Conservation (phyloP, 2,797 vertebrate species). For the Phrynocephalus vlangalii region DNA sequence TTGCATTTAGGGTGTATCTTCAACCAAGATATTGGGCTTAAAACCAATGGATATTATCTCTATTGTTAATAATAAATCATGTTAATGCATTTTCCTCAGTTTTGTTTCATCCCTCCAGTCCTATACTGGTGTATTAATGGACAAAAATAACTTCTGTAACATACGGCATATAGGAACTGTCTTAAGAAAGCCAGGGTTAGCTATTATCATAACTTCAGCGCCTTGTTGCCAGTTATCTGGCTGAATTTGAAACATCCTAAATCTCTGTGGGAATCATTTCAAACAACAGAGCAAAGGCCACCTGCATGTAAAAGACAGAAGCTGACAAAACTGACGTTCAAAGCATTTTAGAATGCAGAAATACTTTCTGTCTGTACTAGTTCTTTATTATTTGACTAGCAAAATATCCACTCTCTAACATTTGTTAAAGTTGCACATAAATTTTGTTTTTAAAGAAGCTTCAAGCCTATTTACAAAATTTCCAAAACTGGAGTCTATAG, state of each 20-base stretch:
- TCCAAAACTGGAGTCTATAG: no score
- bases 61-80: constrained; percentile 6
- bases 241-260: constrained; percentile 27
- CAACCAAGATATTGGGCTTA: no score
- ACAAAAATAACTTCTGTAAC: neutral
- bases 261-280: constrained; percentile 35
- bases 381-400: constrained; percentile 38
- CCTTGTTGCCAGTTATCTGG: constrained; percentile 41
- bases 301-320: constrained; percentile 43
- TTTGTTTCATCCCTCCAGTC: neutral
- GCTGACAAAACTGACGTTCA: constrained; percentile 41
- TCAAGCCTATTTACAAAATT: no score
- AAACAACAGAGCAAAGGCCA: constrained; percentile 31
- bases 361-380: constrained; percentile 32
- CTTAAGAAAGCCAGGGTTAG: constrained; percentile 1
- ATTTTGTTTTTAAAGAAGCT: no score
- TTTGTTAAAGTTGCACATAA: no score
- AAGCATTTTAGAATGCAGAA: constrained; percentile 34
- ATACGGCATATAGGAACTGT: neutral
- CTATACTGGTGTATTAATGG: neutral
- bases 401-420: neutral
- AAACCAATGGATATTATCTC: no score
- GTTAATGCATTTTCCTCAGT: neutral
- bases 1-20: no score
- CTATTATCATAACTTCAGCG: constrained; percentile 26